phyloP scores from a whole-genome alignment of 2,797 vertebrate genomes.

The Botia kubotai region DNA sequence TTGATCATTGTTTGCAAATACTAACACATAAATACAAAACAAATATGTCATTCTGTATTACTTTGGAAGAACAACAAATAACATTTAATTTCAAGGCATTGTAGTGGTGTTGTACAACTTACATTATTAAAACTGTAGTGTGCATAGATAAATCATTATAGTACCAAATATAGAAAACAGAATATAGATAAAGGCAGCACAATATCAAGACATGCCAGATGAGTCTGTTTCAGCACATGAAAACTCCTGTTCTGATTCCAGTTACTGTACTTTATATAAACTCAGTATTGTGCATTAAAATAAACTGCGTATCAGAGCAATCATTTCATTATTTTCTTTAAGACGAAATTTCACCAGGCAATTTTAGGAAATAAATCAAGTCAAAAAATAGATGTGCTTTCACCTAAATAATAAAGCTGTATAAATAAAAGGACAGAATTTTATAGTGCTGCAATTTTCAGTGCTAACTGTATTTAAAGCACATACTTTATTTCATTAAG shows the following conservation, averaged over 20 bases:
- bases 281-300: neutral
- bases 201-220: neutral
- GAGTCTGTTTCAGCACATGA: neutral
- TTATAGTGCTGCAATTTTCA: neutral
- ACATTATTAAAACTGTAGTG: neutral
- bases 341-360: neutral
- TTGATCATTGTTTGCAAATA: constrained; percentile 35
- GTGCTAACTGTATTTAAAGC: neutral
- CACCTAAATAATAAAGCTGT: neutral
- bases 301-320: neutral
- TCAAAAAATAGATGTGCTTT: neutral
- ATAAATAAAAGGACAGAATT: neutral
- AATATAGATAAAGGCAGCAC: constrained; percentile 11
- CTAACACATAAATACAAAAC: constrained; percentile 44
- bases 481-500: neutral
- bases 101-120: constrained; percentile 15
- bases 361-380: neutral
- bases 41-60: constrained; percentile 24
- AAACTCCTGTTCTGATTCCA: neutral
- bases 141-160: neutral
- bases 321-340: neutral
- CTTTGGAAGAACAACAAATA: constrained; percentile 5
- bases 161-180: neutral
- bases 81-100: constrained; percentile 27
- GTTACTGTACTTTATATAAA: neutral